Evolutionary conservation across 2,888 invertebrate genomes (phyloP).

Genomic region (Plusia festucae): DNA sequence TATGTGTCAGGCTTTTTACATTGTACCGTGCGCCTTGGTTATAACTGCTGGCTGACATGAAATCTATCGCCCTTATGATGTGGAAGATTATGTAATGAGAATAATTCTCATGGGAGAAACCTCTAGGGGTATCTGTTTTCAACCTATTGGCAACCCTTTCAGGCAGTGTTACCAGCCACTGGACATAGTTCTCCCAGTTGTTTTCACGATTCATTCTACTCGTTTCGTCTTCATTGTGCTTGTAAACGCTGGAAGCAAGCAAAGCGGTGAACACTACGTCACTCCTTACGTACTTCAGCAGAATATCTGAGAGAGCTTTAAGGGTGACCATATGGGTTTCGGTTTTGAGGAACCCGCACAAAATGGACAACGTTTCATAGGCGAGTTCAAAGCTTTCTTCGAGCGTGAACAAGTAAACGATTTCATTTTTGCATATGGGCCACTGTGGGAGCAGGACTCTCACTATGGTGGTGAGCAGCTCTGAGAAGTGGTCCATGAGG

Average conservation of each 20-base stretch:
- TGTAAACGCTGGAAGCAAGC: constrained; percentile 72
- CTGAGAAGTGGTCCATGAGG: constrained; percentile 82
- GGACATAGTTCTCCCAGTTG: constrained; percentile 89
- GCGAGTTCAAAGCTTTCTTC: constrained; percentile 87
- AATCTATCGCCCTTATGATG: constrained; percentile 90
- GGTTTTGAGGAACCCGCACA: constrained; percentile 85
- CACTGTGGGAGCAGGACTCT: constrained; percentile 88
- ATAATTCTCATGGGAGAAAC: constrained; percentile 90
- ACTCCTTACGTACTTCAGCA: constrained; percentile 86
- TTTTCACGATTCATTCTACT: constrained; percentile 57
- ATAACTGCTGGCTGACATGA: constrained; percentile 84
- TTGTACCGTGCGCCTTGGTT: constrained; percentile 72
- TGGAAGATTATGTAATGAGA: constrained; percentile 90
- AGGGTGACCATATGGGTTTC: constrained; percentile 70
- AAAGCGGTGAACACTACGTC: constrained; percentile 89
- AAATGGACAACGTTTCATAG: constrained; percentile 81
- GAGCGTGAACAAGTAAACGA: constrained; percentile 84
- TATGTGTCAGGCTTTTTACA: constrained; percentile 83
- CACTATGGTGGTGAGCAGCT: constrained; percentile 85
- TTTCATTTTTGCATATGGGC: constrained; percentile 85
- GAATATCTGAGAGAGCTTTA: constrained; percentile 76
- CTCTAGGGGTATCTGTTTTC: constrained; percentile 86
- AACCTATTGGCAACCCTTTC: constrained; percentile 92
- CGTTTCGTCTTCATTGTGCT: constrained; percentile 46
- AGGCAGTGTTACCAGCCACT: constrained; percentile 91